Base-by-base conservation (phyloP, 1,140 invertebrate genomes). In the Leptinotarsa defecta region DNA sequence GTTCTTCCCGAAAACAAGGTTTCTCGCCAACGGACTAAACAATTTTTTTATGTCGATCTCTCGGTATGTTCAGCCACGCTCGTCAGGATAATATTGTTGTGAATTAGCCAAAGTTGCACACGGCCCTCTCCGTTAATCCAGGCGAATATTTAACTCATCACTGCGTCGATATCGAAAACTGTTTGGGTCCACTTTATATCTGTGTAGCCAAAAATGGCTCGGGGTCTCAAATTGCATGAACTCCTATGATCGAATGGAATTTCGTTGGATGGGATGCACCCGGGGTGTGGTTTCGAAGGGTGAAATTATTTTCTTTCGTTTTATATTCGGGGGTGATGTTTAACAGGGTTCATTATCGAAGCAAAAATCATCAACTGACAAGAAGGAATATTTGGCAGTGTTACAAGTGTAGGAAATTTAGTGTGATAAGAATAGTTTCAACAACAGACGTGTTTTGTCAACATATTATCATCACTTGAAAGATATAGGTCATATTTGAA, bases 141-240 rank as follows among this genome's bases (percentile, higher is more conserved):
- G 73, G 19, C 62, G 52, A 73, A 76, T 74, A 76, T 76, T 76
- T 76, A 73, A 69, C 67, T 73, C 73, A 69, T 73, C 67, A 76
- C 52, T 48, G 52, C 49, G 62, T 73, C 68, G 27, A 69, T 62
- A 62, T 68, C 63, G 63, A 63, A 71, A 65, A 69, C 72, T 63
- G 20, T 69, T 43, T 61, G 69, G 75, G 67, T 73, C 75, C 61
- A 73, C 75, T 73, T 76, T 73, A 48, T 76, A 73, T 75, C 71
- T 75, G 75, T 74, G 72, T 76, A 70, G 68, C 77, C 77, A 78
- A 78, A 78, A 68, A 78, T 71, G 77, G 77, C 75, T 76, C 75
- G 77, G 67, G 52, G 62, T 75, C 77, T 78, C 77, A 63, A 73
- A 76, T 78, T 78, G 77, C 77, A 78, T 61, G 24, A 71, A 48